These are phyloP conservation scores for Oasisia sp. DNA, from an alignment of 2,888 invertebrate species.

Conservation along the genomic window DNA sequence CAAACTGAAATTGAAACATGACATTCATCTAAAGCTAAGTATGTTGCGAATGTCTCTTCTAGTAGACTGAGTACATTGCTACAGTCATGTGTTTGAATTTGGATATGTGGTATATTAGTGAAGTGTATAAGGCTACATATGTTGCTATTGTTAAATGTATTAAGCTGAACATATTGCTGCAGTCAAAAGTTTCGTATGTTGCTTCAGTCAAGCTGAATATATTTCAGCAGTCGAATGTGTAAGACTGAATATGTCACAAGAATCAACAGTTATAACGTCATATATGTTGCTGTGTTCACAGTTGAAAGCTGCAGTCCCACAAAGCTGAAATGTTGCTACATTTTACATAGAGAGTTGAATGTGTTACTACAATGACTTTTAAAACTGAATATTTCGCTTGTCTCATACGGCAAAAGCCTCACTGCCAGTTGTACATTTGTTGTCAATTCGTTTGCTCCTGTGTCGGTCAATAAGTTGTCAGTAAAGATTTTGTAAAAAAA, in stretches of 20 bases:
- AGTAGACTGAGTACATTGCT: neutral
- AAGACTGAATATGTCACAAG: neutral
- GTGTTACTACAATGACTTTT: neutral
- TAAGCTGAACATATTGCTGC: neutral
- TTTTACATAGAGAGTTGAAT: neutral
- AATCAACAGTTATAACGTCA: neutral
- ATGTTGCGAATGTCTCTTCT: neutral
- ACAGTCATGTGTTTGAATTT: neutral
- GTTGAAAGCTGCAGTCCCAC: neutral
- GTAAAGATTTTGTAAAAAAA: conserved; percentile 13
- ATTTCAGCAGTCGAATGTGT: neutral
- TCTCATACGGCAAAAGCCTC: neutral
- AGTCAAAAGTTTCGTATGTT: neutral
- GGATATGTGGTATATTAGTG: neutral
- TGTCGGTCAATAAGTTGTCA: neutral
- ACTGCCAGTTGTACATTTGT: conserved; percentile 9
- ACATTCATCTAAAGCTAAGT: neutral
- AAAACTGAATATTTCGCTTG: neutral
- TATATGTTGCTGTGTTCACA: neutral
- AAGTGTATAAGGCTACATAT: neutral
- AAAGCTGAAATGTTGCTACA: neutral
- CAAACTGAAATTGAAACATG: neutral
- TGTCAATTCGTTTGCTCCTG: neutral
- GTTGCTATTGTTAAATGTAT: neutral
- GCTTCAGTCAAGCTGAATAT: neutral